Percentiles rank a stretch among this genome's conserved stretches.
Conservation (phyloP, 2,113 vertebrate genomes). For the Myiopsitta monachus region DNA sequence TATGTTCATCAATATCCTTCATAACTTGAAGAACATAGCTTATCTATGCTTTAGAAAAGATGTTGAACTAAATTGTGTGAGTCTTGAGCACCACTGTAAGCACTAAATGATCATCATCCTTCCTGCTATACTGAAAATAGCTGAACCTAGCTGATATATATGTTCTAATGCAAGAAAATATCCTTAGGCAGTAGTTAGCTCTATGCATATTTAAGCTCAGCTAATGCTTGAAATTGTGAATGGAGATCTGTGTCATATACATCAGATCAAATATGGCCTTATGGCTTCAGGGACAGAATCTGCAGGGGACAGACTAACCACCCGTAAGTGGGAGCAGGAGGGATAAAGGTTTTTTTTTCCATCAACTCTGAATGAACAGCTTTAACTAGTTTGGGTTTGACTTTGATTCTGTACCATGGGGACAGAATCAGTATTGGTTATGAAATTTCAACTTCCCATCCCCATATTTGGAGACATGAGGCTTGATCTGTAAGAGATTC, state of each 20-base stretch:
- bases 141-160: not conserved
- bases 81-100: rapidly evolving
- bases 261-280: not conserved
- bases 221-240: not conserved
- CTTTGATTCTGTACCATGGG: not conserved
- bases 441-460: not conserved
- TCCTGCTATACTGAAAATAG: not conserved
- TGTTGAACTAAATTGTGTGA: not conserved
- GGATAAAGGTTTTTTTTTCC: not conserved
- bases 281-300: not conserved
- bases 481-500: not conserved
- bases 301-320: not conserved
- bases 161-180: not conserved
- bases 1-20: not conserved
- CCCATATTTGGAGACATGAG: not conserved
- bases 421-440: not conserved
- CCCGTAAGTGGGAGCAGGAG: not conserved
- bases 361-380: not conserved
- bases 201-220: not conserved
- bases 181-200: not conserved
- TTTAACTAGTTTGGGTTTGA: not conserved
- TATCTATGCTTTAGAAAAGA: not conserved
- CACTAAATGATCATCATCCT: not conserved
- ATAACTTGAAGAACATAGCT: not conserved
- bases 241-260: not conserved